Percentiles rank a stretch among this genome's conserved stretches.
Evolutionary conservation across 2,888 invertebrate species (phyloP).

Genomic region (Microctonus brassicae): DNA sequence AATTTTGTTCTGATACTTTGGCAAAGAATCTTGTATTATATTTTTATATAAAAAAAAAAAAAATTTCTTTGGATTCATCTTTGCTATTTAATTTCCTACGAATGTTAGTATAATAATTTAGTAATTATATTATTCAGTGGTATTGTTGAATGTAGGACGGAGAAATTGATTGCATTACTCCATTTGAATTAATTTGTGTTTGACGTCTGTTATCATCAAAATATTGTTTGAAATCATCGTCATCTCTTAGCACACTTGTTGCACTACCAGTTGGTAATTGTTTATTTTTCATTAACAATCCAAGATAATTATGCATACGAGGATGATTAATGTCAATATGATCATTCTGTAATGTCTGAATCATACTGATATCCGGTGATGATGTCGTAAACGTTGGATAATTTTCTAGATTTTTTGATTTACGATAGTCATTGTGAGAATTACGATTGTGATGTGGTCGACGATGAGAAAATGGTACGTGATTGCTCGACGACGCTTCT

Average conservation of each 20-base stretch:
- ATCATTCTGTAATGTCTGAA: constrained; percentile 46
- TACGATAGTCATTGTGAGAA: constrained; percentile 32
- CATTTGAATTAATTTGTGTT: constrained; percentile 53
- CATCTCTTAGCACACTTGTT: constrained; percentile 48
- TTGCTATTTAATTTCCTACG: background rate
- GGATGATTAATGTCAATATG: constrained; percentile 59
- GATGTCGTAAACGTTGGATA: constrained; percentile 56
- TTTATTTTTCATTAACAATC: constrained; percentile 65
- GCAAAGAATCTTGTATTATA: background rate
- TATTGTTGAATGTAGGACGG: background rate
- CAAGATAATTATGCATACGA: constrained; percentile 62
- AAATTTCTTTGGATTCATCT: background rate
- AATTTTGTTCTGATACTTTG: constrained; percentile 1
- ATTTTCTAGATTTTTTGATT: constrained; percentile 28
- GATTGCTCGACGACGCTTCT: constrained; percentile 53
- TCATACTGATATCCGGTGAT: constrained; percentile 41
- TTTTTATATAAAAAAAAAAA: background rate
- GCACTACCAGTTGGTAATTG: constrained; percentile 53
- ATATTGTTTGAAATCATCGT: constrained; percentile 50
- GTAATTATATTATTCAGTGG: background rate
- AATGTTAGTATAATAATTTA: background rate
- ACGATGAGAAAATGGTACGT: constrained; percentile 35
- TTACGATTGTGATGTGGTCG: constrained; percentile 47
- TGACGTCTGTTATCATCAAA: constrained; percentile 55
- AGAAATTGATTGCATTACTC: background rate